Conservation (phyloP, 2,113 vertebrate species). For the Acanthochromis polyacanthus region DNA sequence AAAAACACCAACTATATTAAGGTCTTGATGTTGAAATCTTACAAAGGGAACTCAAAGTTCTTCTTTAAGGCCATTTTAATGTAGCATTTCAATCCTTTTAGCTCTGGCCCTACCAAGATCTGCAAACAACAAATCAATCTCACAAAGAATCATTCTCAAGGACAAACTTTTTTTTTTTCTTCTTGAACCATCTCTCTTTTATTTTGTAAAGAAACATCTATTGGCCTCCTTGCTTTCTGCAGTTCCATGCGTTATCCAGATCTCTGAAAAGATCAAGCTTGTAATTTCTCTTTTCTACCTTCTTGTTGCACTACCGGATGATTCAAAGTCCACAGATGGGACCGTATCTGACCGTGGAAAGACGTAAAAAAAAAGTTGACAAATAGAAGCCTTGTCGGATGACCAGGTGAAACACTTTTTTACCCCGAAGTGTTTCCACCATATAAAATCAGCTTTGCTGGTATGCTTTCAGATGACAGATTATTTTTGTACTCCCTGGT, state of each 20-base stretch:
- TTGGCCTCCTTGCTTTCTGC: background rate
- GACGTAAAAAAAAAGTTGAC: background rate
- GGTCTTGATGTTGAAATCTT: constrained; percentile 15
- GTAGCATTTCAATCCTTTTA: background rate
- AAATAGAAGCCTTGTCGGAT: constrained; percentile 15
- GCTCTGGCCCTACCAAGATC: background rate
- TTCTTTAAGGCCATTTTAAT: constrained; percentile 32
- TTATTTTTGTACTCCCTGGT: constrained; percentile 71
- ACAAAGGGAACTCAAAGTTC: background rate
- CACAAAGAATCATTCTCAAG: background rate
- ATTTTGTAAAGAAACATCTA: background rate
- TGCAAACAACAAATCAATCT: background rate
- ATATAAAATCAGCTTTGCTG: constrained; percentile 51
- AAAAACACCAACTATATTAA: background rate
- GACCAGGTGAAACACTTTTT: constrained; percentile 14
- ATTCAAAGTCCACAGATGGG: constrained; percentile 1
- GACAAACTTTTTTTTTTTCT: constrained; percentile 8
- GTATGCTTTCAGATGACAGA: constrained; percentile 41
- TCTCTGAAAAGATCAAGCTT: background rate
- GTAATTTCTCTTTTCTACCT: constrained; percentile 7
- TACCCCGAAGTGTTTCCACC: background rate
- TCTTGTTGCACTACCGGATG: constrained; percentile 59
- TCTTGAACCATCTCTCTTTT: background rate
- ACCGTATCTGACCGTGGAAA: constrained; percentile 25
- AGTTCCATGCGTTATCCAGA: background rate